A percentile compares a stretch with the other conserved stretches of the same genome.
These are phyloP conservation scores for Suricata suricatta DNA, from an alignment of 2,113 vertebrate genomes.

Conservation along the genomic window DNA sequence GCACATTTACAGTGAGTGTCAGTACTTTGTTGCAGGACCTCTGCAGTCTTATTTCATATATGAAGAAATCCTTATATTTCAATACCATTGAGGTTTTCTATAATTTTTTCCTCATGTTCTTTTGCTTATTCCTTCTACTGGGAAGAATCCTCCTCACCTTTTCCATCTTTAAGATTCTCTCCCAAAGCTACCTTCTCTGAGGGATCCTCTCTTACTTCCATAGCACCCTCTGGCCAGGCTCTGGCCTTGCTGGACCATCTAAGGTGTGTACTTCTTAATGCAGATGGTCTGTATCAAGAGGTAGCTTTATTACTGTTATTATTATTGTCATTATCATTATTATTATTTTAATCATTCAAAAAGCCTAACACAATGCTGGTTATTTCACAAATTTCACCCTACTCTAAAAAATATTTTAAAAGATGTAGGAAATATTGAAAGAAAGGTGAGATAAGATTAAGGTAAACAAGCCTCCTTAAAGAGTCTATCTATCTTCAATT, in stretches of 20 bases:
- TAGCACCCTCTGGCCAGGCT: background rate
- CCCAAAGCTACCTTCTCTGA: background rate
- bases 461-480: background rate
- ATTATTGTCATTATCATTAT: background rate
- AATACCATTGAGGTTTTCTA: background rate
- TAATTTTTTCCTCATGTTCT: background rate
- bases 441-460: slow-evolving; percentile 16
- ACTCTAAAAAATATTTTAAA: background rate
- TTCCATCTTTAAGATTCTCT: background rate
- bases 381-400: background rate
- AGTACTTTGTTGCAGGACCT: background rate
- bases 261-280: background rate
- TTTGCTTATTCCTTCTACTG: background rate
- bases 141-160: background rate
- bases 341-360: background rate
- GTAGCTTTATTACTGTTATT: background rate
- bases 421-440: background rate
- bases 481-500: background rate
- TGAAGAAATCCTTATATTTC: background rate
- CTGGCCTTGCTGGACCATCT: background rate
- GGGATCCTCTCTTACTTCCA: background rate
- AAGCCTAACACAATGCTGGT: background rate
- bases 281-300: accelerated
- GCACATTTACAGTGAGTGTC: background rate
- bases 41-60: background rate